Conservation (phyloP, 2,888 invertebrate genomes). For the Cyrtodaria siliqua region DNA sequence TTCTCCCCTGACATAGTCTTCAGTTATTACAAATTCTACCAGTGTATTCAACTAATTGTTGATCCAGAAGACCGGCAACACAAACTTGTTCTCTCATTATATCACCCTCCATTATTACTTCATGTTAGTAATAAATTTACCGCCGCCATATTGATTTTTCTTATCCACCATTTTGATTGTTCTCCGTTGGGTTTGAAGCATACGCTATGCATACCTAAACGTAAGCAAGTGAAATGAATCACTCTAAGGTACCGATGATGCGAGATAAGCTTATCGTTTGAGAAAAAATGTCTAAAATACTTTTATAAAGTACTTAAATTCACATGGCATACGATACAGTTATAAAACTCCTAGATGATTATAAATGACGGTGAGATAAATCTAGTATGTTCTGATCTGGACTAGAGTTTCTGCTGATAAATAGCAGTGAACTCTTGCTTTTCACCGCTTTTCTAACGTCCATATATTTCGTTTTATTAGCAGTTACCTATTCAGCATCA, state of each 20-base stretch:
- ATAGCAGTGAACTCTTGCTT: background rate
- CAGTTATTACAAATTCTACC: conserved; percentile 27
- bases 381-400: conserved; percentile 27
- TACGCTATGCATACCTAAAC: conserved; percentile 27
- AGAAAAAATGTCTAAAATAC: background rate
- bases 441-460: no score
- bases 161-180: conserved; percentile 36
- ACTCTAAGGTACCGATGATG: conserved; percentile 11
- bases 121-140: conserved; percentile 23
- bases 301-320: conserved; percentile 12
- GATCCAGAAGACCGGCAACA: conserved; percentile 19
- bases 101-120: conserved; percentile 30
- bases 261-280: conserved; percentile 11
- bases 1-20: conserved; percentile 19
- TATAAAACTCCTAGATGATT: conserved; percentile 24
- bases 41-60: conserved; percentile 36
- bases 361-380: conserved; percentile 14
- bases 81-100: conserved; percentile 15
- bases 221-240: conserved; percentile 32
- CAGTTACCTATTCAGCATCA: no score
- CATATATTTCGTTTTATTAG: no score
- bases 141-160: conserved; percentile 36
- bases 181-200: conserved; percentile 12
- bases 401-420: conserved; percentile 17
- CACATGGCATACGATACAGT: conserved; percentile 10